A percentile compares a stretch with the other conserved stretches of the same genome.
Conservation (phyloP, 2,797 vertebrate species). For the Clarias laeviceps region DNA sequence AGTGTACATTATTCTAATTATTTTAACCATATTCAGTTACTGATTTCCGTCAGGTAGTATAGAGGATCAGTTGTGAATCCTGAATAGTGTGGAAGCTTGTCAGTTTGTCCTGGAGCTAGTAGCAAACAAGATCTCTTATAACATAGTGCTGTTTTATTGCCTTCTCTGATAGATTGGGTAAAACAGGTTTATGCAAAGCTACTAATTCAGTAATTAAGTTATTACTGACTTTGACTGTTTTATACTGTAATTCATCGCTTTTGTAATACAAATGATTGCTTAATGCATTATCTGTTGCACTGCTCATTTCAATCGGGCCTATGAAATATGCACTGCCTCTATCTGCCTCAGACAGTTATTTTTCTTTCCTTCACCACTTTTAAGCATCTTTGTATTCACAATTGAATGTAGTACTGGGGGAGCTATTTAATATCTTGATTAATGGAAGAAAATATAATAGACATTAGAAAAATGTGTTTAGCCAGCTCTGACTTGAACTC, state of each 20-base stretch:
- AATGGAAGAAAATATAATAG: neutral
- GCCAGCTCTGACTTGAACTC: neutral
- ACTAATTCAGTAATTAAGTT: neutral
- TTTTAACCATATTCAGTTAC: too few relatives aligned
- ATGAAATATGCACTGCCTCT: neutral
- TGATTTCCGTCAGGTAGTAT: neutral
- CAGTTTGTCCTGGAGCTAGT: neutral
- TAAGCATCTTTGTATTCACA: neutral
- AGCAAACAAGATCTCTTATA: neutral
- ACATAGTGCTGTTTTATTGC: neutral
- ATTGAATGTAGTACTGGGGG: neutral
- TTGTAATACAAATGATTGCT: neutral
- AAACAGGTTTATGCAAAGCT: neutral
- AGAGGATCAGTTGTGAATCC: neutral
- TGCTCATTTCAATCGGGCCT: neutral
- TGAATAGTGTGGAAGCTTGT: neutral
- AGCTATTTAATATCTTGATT: neutral
- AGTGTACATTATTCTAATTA: neutral
- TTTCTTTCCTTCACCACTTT: neutral
- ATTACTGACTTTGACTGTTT: neutral
- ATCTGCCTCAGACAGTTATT: neutral
- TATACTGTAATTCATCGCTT: neutral
- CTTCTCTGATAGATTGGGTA: neutral
- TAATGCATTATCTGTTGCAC: neutral
- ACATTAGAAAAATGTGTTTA: neutral